Base-by-base conservation (phyloP, 2,888 invertebrate genomes). In the Noctuana brunneofusca region DNA sequence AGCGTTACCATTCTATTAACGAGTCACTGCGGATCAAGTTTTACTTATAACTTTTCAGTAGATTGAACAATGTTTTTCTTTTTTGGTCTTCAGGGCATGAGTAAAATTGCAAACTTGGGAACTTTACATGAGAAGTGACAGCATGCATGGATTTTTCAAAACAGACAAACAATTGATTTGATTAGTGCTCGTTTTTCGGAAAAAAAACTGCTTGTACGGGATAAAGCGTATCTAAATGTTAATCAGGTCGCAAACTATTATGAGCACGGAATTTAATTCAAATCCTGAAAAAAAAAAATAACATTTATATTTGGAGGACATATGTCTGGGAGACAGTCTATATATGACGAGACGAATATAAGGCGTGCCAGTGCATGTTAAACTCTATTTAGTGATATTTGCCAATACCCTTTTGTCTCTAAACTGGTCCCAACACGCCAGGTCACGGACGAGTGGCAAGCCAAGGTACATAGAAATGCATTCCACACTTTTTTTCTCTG, bases 1-100 rank as follows among this genome's bases (percentile, higher is more conserved):
- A 46, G 66, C 69, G 67, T 71, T 68, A 69, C 71, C 64, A 71
- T 71, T 75, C 73, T 66, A 73, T 71, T 32, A 54, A 14, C 16
- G n/a, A 43, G 30, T 41, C 4, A 16, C 52, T 24, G 41, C 32
- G 22, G 41, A 53, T 30, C 59, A 59, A 53, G 16, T 14, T 9
- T n/a, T 20, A 20, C 5, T 46, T 12, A 12, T 35, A 35, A 46
- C 14, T 20, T 8, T 16, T 43, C 16, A 14, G 12, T n/a, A 38
- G n/a, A 1, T n/a, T 38, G n/a, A 38, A 38, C n/a, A 3, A 8
- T 12, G 5, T 32, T 32, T 9, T 9, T 11, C n/a, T n/a, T n/a
- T n/a, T n/a, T n/a, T n/a, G n/a, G n/a, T n/a, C n/a, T n/a, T 27
- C 27, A 27, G 8, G 3, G 27, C 27, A 5, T 27, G 8, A 27